A percentile compares a stretch with the other conserved stretches of the same genome.
Evolutionary conservation across 2,888 invertebrate genomes (phyloP).

Genomic region (Sepioteuthis lessoniana): DNA sequence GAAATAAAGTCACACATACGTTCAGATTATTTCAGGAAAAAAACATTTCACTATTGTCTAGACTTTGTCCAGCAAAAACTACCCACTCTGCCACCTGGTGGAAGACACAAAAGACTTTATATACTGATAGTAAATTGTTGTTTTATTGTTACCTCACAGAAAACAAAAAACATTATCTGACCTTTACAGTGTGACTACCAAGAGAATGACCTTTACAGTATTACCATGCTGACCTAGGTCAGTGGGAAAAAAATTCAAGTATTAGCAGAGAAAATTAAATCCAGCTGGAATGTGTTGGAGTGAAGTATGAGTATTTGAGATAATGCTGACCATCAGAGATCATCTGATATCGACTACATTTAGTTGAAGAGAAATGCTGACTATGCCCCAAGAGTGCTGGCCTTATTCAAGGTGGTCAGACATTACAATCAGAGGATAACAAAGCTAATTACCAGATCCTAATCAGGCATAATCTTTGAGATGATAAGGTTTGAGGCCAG

Average conservation of each 20-base stretch:
- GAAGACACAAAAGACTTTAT: background rate
- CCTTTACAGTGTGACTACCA: background rate
- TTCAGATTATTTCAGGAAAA: background rate
- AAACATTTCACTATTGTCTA: background rate
- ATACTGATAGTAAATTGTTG: background rate
- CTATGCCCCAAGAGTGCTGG: constrained; percentile 3
- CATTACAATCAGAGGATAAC: background rate
- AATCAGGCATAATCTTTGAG: background rate
- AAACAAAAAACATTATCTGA: background rate
- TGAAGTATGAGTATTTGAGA: background rate
- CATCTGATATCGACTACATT: background rate
- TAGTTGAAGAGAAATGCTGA: background rate
- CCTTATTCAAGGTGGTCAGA: constrained; percentile 14
- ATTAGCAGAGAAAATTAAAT: background rate
- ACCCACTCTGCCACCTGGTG: background rate
- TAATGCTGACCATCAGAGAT: background rate
- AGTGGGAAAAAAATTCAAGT: background rate
- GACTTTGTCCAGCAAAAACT: background rate
- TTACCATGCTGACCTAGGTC: background rate
- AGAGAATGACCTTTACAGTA: background rate
- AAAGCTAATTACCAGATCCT: background rate
- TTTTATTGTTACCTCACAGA: background rate
- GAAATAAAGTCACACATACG: background rate
- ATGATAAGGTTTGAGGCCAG: background rate
- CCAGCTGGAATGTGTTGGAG: background rate